Evolutionary conservation across 2,797 vertebrate genomes (phyloP).

Genomic region (Gadopsis bispinosus): DNA sequence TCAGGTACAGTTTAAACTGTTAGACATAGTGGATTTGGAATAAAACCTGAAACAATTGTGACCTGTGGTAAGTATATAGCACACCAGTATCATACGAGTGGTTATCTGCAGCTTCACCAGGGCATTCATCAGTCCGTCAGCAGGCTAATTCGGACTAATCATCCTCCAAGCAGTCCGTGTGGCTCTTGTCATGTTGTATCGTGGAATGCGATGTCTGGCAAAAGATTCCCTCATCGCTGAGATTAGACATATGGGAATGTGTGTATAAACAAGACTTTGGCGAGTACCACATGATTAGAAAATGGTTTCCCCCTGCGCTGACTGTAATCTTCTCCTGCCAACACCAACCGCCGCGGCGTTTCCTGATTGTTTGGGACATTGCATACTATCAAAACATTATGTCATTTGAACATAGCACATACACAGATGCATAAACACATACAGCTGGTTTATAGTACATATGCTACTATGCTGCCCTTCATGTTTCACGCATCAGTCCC

Average conservation of each 20-base stretch:
- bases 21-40: neutral
- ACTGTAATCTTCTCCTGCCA: conserved; percentile 53
- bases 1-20: neutral
- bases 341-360: conserved; percentile 18
- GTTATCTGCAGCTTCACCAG: conserved; percentile 27
- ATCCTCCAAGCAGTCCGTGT: conserved; percentile 17
- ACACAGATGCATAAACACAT: neutral
- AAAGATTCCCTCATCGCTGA: conserved; percentile 46
- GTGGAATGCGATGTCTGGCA: conserved; percentile 30
- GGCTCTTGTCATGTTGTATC: conserved; percentile 42
- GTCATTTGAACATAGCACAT: neutral
- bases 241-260: conserved; percentile 39
- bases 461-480: neutral
- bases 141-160: conserved; percentile 27
- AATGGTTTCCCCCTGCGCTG: conserved; percentile 51
- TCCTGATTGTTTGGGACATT: conserved; percentile 29
- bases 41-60: neutral
- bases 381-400: conserved; percentile 33
- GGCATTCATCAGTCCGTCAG: conserved; percentile 34
- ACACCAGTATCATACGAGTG: neutral
- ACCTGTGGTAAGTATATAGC: neutral
- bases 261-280: conserved; percentile 55
- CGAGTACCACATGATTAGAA: conserved; percentile 51
- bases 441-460: neutral
- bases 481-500: conserved; percentile 12